Conservation (phyloP, 1,140 invertebrate species). For the Panagrolaimus sp. region DNA sequence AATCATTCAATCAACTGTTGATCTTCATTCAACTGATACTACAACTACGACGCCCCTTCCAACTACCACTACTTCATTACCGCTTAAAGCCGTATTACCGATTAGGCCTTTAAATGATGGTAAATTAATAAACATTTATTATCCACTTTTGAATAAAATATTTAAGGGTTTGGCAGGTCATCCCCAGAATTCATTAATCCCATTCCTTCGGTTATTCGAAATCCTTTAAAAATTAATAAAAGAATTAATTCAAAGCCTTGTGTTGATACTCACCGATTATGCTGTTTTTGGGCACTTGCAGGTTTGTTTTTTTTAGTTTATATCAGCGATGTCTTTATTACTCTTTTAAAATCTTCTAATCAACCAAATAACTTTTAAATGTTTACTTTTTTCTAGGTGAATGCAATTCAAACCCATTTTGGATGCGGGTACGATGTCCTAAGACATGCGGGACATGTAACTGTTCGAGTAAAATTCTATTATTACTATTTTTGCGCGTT, state of each 20-base stretch:
- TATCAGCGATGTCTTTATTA: too few relatives aligned
- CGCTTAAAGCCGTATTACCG: not conserved
- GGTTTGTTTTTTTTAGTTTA: not conserved
- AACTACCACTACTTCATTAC: not conserved
- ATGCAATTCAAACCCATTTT: conserved; percentile 44
- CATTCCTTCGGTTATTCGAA: not conserved
- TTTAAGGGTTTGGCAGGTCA: too few relatives aligned
- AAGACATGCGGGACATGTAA: conserved; percentile 46
- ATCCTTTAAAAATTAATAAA: not conserved
- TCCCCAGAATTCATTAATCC: too few relatives aligned
- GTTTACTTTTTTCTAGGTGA: conserved; percentile 8
- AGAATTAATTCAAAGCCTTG: not conserved
- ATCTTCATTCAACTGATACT: not conserved
- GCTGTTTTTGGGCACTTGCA: conserved; percentile 1
- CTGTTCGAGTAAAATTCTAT: conserved; percentile 28
- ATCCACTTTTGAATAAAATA: too few relatives aligned
- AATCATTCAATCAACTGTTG: too few relatives aligned
- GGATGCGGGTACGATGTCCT: conserved; percentile 43
- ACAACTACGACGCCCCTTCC: not conserved
- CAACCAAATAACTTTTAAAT: too few relatives aligned
- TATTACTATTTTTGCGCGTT: not conserved
- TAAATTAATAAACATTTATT: too few relatives aligned
- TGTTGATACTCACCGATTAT: not conserved
- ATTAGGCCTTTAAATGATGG: not conserved
- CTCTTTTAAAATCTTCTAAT: too few relatives aligned